phyloP scores from a whole-genome alignment of 37 sponge, comb jelly and placozoan species.

The Bolinopsis microptera region DNA sequence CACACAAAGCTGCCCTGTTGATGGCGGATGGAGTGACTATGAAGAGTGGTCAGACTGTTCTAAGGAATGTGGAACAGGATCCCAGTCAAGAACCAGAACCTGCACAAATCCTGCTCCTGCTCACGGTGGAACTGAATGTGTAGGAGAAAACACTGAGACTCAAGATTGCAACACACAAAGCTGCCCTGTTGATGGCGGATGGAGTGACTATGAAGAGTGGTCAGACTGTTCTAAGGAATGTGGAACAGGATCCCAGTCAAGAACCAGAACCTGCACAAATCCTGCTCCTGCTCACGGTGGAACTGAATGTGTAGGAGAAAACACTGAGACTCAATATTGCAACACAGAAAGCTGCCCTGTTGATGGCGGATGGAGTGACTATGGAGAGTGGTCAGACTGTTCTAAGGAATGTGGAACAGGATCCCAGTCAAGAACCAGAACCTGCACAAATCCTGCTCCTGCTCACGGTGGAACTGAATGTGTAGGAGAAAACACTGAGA shows the following conservation, averaged over 20 bases:
- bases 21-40: too few species aligned
- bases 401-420: background rate
- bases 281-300: background rate
- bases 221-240: background rate
- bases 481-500: background rate
- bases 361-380: background rate
- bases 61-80: too few species aligned
- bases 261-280: background rate
- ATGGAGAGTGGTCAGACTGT: background rate
- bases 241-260: background rate
- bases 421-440: background rate
- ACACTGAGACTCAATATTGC: background rate
- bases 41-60: too few species aligned
- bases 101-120: too few species aligned
- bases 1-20: too few species aligned
- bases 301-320: background rate
- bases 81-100: too few species aligned
- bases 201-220: background rate
- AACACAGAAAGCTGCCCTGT: background rate
- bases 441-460: background rate
- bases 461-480: background rate
- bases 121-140: too few species aligned
- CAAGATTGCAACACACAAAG: too few species aligned
- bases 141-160: too few species aligned
- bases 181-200: too few species aligned